Conservation (phyloP, 2,797 vertebrate genomes). For the Scarus forsteni region DNA sequence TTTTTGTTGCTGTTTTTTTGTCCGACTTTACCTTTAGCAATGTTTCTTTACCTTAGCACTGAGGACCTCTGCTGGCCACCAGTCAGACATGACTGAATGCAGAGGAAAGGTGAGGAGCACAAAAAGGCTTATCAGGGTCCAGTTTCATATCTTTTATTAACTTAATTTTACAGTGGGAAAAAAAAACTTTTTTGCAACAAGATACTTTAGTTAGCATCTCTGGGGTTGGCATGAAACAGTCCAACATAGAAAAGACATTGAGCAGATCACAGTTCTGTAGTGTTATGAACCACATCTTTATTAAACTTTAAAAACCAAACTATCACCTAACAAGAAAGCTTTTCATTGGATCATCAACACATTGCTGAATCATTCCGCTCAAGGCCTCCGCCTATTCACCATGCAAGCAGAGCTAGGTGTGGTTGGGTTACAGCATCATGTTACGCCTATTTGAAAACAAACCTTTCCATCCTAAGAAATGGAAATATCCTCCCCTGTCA, state of each 20-base stretch:
- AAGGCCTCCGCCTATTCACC: slow-evolving; percentile 37
- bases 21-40: too few relatives aligned
- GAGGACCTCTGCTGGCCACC: slow-evolving; percentile 47
- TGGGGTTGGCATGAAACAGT: slow-evolving; percentile 64
- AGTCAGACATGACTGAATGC: neutral
- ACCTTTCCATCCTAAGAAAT: neutral
- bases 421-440: slow-evolving; percentile 21
- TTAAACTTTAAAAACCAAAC: slow-evolving; percentile 18
- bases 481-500: slow-evolving; percentile 3
- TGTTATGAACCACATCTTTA: slow-evolving; percentile 45
- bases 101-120: neutral
- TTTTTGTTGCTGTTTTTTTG: neutral
- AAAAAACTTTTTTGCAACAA: slow-evolving; percentile 36
- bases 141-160: slow-evolving; percentile 79
- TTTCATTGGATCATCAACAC: slow-evolving; percentile 25
- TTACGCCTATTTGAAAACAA: slow-evolving; percentile 8
- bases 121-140: slow-evolving; percentile 6
- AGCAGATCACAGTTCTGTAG: slow-evolving; percentile 69
- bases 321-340: slow-evolving; percentile 6
- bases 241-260: slow-evolving; percentile 61
- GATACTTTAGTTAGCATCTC: slow-evolving; percentile 49
- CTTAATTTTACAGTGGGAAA: slow-evolving; percentile 58
- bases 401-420: slow-evolving; percentile 43
- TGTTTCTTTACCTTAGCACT: neutral
- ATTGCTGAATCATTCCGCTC: slow-evolving; percentile 37